Evolutionary conservation across 2,888 invertebrate species (phyloP).

Genomic region (Drosophila borealis): DNA sequence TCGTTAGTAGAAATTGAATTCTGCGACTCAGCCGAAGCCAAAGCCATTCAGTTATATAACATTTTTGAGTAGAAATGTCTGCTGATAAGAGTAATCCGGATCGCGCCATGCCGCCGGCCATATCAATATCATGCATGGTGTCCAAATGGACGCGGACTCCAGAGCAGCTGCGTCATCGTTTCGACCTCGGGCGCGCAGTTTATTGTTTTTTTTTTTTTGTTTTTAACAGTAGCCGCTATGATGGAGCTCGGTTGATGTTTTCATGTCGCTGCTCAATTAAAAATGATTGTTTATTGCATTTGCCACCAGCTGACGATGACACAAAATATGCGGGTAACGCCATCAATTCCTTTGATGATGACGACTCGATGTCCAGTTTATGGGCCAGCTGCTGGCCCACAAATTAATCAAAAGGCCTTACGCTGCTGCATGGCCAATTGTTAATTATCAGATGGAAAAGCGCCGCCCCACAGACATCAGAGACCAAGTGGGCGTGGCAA

Average conservation of each 20-base stretch:
- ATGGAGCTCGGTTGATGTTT: slow-evolving; percentile 10
- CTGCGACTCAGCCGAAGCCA: too few relatives aligned
- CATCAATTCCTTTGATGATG: slow-evolving; percentile 68
- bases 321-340: slow-evolving; percentile 59
- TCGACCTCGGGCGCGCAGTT: slow-evolving; percentile 25
- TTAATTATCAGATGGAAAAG: slow-evolving; percentile 51
- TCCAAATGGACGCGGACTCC: slow-evolving; percentile 15
- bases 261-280: slow-evolving; percentile 61
- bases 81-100: slow-evolving; percentile 20
- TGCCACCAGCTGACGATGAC: slow-evolving; percentile 56
- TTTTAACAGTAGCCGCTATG: slow-evolving; percentile 19
- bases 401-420: slow-evolving; percentile 57
- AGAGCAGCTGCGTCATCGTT: slow-evolving; percentile 62
- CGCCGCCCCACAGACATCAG: not conserved
- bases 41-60: slow-evolving; percentile 6
- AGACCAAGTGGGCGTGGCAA: slow-evolving; percentile 29
- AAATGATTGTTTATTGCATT: slow-evolving; percentile 77
- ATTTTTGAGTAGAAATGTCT: slow-evolving; percentile 13
- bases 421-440: slow-evolving; percentile 32
- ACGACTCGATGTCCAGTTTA: slow-evolving; percentile 31
- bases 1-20: not conserved
- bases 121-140: slow-evolving; percentile 27
- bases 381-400: slow-evolving; percentile 27
- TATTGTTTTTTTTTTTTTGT: slow-evolving; percentile 18
- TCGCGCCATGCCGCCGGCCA: slow-evolving; percentile 9